phyloP scores from a whole-genome alignment of 2,113 vertebrate species.

The Mus spicilegus region DNA sequence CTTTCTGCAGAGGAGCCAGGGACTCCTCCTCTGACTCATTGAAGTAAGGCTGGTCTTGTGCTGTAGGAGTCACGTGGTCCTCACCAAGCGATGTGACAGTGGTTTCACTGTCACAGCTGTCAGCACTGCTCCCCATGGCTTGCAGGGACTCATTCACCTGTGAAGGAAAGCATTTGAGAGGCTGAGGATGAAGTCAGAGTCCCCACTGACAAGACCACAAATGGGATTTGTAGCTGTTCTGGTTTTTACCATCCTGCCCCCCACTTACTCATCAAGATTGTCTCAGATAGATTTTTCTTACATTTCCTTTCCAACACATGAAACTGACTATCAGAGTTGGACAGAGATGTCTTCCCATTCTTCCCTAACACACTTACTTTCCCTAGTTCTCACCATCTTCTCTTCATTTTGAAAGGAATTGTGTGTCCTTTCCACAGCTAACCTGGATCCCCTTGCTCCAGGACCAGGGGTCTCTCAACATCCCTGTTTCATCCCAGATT shows the following conservation, averaged over 20 bases:
- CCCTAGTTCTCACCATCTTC: background rate
- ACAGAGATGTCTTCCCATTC: background rate
- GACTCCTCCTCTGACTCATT: conserved; percentile 86
- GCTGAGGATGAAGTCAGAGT: background rate
- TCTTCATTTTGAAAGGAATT: background rate
- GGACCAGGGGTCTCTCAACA: background rate
- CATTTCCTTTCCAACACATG: background rate
- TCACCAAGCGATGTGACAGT: conserved; percentile 93
- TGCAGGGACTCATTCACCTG: conserved; percentile 93
- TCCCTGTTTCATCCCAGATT: background rate
- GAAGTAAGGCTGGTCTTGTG: conserved; percentile 87
- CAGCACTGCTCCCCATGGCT: conserved; percentile 93
- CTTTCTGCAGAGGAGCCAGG: conserved; percentile 56
- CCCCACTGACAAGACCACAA: background rate
- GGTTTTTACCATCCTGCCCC: background rate
- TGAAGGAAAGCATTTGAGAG: background rate
- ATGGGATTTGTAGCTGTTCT: accelerated
- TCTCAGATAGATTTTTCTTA: conserved; percentile 4
- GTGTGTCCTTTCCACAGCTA: background rate
- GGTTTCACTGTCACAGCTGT: conserved; percentile 98
- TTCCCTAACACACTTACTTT: background rate
- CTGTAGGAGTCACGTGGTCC: conserved; percentile 87
- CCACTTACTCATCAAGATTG: background rate
- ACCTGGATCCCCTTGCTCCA: background rate
- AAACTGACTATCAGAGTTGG: background rate